A percentile compares a stretch with the other conserved stretches of the same genome.
phyloP scores from a whole-genome alignment of 1,140 invertebrate genomes.

The Dendroctonus ponderosae region DNA sequence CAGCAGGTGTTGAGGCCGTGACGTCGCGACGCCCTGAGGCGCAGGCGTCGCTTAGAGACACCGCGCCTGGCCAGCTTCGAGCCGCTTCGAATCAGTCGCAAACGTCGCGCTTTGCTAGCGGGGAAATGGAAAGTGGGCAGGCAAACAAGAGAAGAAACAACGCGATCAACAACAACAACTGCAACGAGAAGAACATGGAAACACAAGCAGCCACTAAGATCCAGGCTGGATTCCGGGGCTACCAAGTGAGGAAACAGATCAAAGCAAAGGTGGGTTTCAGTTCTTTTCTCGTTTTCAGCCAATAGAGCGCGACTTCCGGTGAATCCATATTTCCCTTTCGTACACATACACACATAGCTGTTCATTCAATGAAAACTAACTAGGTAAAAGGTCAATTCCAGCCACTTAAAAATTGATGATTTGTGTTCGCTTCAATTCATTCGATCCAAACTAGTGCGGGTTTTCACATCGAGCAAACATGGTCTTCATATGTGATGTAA shows the following conservation, averaged over 20 bases:
- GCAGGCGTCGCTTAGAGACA: constrained; percentile 37
- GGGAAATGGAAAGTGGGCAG: constrained; percentile 36
- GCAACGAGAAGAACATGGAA: constrained; percentile 48
- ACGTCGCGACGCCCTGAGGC: constrained; percentile 38
- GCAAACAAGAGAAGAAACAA: constrained; percentile 43
- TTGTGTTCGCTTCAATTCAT: too few species aligned
- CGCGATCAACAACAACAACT: constrained; percentile 28
- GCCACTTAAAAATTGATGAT: too few species aligned
- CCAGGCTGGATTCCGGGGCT: constrained; percentile 71
- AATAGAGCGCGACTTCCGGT: not conserved
- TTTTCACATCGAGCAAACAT: too few species aligned
- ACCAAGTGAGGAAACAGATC: constrained; percentile 65
- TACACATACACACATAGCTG: not conserved
- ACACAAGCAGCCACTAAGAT: constrained; percentile 68
- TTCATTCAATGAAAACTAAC: too few species aligned
- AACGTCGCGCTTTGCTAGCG: constrained; percentile 21
- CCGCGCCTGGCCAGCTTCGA: constrained; percentile 32
- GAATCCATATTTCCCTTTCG: not conserved
- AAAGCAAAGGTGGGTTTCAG: constrained; percentile 49
- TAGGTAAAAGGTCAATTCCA: too few species aligned
- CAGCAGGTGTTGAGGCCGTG: constrained; percentile 48
- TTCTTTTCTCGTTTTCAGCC: not conserved
- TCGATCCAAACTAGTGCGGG: too few species aligned
- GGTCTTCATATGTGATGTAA: too few species aligned
- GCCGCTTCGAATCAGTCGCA: constrained; percentile 20